Evolutionary conservation across 92 coral and sea anemone genomes (phyloP), one percentile per base, ranked within the genome.

Genomic region (Desmophyllum pertusum): DNA sequence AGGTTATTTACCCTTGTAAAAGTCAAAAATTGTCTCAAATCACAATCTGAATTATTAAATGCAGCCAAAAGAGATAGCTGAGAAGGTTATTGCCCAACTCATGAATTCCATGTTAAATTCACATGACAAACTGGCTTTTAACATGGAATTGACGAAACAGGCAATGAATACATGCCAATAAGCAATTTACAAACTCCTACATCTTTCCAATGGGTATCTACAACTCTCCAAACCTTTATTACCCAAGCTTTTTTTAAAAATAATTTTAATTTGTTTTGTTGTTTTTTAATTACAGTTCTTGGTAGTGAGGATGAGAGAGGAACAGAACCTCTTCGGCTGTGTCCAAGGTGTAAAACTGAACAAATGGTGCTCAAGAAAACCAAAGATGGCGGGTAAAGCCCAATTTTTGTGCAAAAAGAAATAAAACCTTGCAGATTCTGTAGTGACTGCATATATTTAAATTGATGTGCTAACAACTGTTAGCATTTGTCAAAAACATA

Each of bases 311-410:
- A 81, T 27, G 78, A 82, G 31, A 64, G 81, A 55, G 67, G 76
- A n/a, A 23, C 67, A 37, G 81, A 84, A 75, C 87, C 87, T 31
- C 91, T 91, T 1, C 81, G 94, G 40, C 85, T 89, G 41, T 95
- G 98, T 59, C 97, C 97, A 19, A 73, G 93, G 39, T 93, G 98
- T 50, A 53, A 84, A 53, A 83, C 83, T 63, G 95, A 95, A 46
- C 95, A 92, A 61, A 95, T 95, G 98, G 84, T 86, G 55, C 79
- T 93, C 23, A 89, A 91, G 76, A 93, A 95, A 81, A 95, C 97
- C 4, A 87, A 88, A 63, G 93, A 91, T 36, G 94, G 94, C 46
- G 92, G 87, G 95, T 90, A 73, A 2, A 41, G 14, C 40, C 25
- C 10, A 5, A 13, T 23, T 59, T 10, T 59, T 29, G 33, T 9